Evolutionary conservation across 2,888 invertebrate genomes (phyloP), one percentile per base, ranked within the genome.

Genomic region (Polyommatus icarus): DNA sequence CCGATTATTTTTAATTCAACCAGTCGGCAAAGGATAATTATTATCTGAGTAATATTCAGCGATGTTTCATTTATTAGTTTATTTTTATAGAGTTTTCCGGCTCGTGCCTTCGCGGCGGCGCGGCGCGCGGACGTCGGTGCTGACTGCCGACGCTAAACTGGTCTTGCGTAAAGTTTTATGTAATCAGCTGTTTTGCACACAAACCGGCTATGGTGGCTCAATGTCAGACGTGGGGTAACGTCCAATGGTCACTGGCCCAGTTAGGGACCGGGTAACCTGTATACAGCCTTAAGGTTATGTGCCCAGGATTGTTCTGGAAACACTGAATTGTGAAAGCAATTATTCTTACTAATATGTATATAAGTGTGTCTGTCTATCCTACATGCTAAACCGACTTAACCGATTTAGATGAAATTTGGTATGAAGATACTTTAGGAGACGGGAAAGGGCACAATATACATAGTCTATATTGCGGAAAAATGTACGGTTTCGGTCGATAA

Each of bases 161-260:
- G 80, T 81, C 88, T 91, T 91, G 89, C 90, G 90, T 84, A 91
- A 91, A 90, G 87, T 85, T 86, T 91, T 90, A 91, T 90, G 88
- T 89, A 91, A 91, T 86, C 84, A 83, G 82, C 85, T 84, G 81
- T 85, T 88, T 87, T 85, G 85, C 84, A 86, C 86, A 86, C 81
- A 80, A 87, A 86, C 86, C 85, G 83, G 86, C 84, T 86, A 81
- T 81, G 79, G 79, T 80, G 78, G 80, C 80, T 82, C 83, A 83
- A 83, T 84, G 83, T 83, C 83, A 83, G 80, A 82, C 79, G 80
- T 81, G 77, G 76, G 76, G 71, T 75, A 78, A 76, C 71, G 73
- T 73, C 67, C 72, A 77, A 1, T 67, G 29, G 67, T 67, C 67
- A 67, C 67, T 67, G 29, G 12, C 29, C 67, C 32, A 67, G 73